Percentiles rank a stretch among this genome's conserved stretches.
phyloP scores from a whole-genome alignment of 2,113 vertebrate genomes.

The Zosterops pallidus region DNA sequence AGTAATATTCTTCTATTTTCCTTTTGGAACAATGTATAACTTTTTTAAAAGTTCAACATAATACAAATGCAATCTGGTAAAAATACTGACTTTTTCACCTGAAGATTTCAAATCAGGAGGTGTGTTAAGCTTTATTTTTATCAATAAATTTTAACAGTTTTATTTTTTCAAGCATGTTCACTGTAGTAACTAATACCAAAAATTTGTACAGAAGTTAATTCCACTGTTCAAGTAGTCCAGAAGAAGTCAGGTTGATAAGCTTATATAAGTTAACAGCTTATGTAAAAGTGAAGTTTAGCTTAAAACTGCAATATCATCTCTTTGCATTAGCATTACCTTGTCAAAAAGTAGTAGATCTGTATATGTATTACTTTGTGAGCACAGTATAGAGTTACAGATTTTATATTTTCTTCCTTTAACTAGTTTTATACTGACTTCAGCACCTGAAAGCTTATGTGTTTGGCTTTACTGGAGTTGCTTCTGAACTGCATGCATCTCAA shows the following conservation, averaged over 20 bases:
- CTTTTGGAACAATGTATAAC: neutral
- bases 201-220: neutral
- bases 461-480: neutral
- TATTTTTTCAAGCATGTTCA: neutral
- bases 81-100: neutral
- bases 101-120: neutral
- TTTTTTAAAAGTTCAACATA: neutral
- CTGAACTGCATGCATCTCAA: neutral
- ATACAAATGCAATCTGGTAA: neutral
- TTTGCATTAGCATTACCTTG: conserved; percentile 24
- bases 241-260: conserved; percentile 23
- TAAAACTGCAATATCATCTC: conserved; percentile 48
- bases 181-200: conserved; percentile 15
- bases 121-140: neutral
- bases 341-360: conserved; percentile 31
- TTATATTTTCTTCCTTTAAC: conserved; percentile 2
- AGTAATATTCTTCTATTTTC: neutral
- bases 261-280: conserved; percentile 30
- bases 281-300: conserved; percentile 38
- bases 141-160: neutral
- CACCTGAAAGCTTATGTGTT: neutral
- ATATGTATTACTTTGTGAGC: neutral
- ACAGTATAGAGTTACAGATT: neutral
- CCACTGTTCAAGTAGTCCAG: conserved; percentile 3
- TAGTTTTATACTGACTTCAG: conserved; percentile 18